phyloP scores from a whole-genome alignment of 2,113 vertebrate species.

The Zootoca vivipara region DNA sequence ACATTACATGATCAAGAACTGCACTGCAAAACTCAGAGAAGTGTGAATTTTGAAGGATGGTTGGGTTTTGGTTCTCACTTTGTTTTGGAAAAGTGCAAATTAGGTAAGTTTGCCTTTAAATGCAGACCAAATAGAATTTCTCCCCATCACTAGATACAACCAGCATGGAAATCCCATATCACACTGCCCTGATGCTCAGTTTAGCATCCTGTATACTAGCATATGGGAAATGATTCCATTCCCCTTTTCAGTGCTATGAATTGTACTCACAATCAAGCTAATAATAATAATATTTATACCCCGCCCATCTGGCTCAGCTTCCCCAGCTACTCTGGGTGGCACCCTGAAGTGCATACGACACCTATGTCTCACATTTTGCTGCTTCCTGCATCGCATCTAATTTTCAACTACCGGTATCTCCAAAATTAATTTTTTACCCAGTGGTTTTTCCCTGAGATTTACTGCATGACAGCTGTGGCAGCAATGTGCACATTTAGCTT shows the following conservation, averaged over 20 bases:
- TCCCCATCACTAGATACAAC: no score
- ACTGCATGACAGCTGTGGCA: accelerated
- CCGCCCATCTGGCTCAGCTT: no score
- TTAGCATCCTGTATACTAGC: not conserved
- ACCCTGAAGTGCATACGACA: not conserved
- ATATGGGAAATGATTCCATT: not conserved
- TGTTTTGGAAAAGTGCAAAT: no score
- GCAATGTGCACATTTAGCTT: accelerated
- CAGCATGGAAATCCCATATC: not conserved
- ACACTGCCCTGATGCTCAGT: not conserved
- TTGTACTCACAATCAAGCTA: not conserved
- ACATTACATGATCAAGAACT: no score
- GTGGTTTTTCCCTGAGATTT: not conserved
- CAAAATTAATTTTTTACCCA: not conserved
- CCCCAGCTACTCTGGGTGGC: no score
- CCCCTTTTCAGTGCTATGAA: no score
- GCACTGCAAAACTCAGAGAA: no score
- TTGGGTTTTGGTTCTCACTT: no score
- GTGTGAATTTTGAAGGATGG: no score
- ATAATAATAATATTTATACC: no score
- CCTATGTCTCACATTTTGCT: accelerated
- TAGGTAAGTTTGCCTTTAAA: no score
- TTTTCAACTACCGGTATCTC: not conserved
- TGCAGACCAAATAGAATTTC: no score
- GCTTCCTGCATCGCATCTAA: accelerated